Evolutionary conservation across 2,888 invertebrate species (phyloP), one percentile per base, ranked within the genome.

Genomic region (Pardosa pseudoannulata): DNA sequence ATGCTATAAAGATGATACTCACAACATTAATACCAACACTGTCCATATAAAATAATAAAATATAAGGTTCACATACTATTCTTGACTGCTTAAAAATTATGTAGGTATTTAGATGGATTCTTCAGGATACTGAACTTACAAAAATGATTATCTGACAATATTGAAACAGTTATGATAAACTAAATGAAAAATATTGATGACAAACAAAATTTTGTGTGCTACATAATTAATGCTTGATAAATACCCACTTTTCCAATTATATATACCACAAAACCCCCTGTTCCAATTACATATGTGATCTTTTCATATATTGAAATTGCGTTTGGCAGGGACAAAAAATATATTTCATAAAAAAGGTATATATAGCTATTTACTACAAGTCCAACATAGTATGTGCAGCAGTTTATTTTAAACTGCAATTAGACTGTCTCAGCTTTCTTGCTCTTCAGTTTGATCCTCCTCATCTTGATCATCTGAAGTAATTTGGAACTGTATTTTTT

Each of bases 391-490:
- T 46, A 16, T 72, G 31, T 72, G 72, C 72, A 31, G 72, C 72
- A 72, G 50, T 32, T 72, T 72, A 32, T 11, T 29, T 32, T 39
- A 36, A 75, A 75, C 39, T 76, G 76, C 67, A 31, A 29, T 7
- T n/a, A 16, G 11, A 46, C 19, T 32, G 32, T 28, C 28, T 78
- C 65, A 79, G 70, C 78, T 79, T 56, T 70, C 28, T n/a, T n/a
- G n/a, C n/a, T n/a, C n/a, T 29, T 71, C 70, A 19, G 65, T 39
- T 28, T 36, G 16, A 72, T 80, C 36, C 16, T 89, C 89, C 13
- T 89, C 89, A 67, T 96, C 95, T 89, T 96, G 96, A 92, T 96
- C 96, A 92, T 97, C 97, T 91, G 96, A 93, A 88, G 97, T 97
- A 90, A 97, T 92, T 88, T 92, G 92, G 89, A 92, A 92, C 88